Evolutionary conservation across 2,888 invertebrate species (phyloP), one percentile per base, ranked within the genome.

Genomic region (Folsomia candida): DNA sequence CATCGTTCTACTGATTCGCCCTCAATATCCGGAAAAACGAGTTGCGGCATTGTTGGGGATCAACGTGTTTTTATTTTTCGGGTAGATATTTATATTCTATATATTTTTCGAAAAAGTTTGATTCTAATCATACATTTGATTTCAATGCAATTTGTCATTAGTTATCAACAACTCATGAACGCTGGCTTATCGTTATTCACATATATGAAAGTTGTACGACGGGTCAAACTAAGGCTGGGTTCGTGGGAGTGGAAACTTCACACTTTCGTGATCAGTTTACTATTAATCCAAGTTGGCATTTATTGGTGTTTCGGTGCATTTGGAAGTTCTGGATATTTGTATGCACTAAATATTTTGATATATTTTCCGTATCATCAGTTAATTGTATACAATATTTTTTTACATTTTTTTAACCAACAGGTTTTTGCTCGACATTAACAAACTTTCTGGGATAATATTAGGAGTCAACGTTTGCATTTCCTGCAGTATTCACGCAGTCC

Each of bases 121-220:
- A 47, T 47, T 47, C 47, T 47, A 47, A 47, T 47, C 47, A 11
- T 47, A 3, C 24, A n/a, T n/a, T n/a, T n/a, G n/a, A n/a, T n/a
- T n/a, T n/a, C n/a, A n/a, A n/a, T n/a, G n/a, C n/a, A n/a, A 14
- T 59, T 57, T 58, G 1, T 64, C 37, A 1, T 3, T 20, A 69
- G 72, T 1, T 72, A 72, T 28, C 72, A 72, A 26, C 72, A 72
- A 67, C 20, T 72, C n/a, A 70, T 73, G 73, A 69, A 68, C n/a
- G 69, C 70, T 1, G 60, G 67, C 20, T 27, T 73, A 18, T 62
- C 73, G n/a, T 22, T 47, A 2, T 73, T 67, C 63, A 65, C 65
- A 22, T 73, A 73, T 65, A 25, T 70, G 1, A 54, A 62, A 47
- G 67, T 73, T 11, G 73, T 73, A 9, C 73, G 58, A 11, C 9